Evolutionary conservation across 2,888 invertebrate species (phyloP).

Genomic region (Aplocera efformata): DNA sequence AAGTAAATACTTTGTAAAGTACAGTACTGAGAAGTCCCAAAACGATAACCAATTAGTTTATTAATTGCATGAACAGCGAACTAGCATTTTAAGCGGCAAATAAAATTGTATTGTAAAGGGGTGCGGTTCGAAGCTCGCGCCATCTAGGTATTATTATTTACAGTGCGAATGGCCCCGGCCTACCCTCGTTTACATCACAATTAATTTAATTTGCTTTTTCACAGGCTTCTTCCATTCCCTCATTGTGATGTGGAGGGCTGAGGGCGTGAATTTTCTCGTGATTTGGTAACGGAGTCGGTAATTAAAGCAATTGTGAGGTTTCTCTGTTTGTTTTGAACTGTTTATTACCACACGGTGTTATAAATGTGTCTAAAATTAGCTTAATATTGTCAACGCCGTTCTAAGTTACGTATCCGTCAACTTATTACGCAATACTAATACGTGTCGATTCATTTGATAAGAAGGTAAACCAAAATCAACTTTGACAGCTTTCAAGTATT

Average conservation of each 20-base stretch:
- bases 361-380: slow-evolving; percentile 47
- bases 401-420: not conserved
- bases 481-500: no score
- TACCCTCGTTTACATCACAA: slow-evolving; percentile 78
- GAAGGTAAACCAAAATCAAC: no score
- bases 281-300: slow-evolving; percentile 73
- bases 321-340: slow-evolving; percentile 71
- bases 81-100: slow-evolving; percentile 42
- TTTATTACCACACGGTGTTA: slow-evolving; percentile 60
- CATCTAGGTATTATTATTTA: slow-evolving; percentile 64
- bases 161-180: slow-evolving; percentile 55
- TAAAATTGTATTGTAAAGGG: slow-evolving; percentile 57
- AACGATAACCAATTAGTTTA: slow-evolving; percentile 43
- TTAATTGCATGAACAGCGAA: slow-evolving; percentile 39
- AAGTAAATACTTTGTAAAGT: no score
- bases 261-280: slow-evolving; percentile 75
- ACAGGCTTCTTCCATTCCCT: slow-evolving; percentile 75
- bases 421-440: no score
- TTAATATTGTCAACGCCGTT: slow-evolving; percentile 39
- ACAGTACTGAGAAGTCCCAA: slow-evolving; percentile 24
- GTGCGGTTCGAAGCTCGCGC: slow-evolving; percentile 51
- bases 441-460: no score
- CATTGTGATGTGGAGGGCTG: slow-evolving; percentile 68
- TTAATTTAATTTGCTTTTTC: slow-evolving; percentile 79
- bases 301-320: slow-evolving; percentile 74